These are phyloP conservation scores for Thalassaphorura encarpata DNA, from an alignment of 1,140 invertebrate genomes.

Conservation along the genomic window DNA sequence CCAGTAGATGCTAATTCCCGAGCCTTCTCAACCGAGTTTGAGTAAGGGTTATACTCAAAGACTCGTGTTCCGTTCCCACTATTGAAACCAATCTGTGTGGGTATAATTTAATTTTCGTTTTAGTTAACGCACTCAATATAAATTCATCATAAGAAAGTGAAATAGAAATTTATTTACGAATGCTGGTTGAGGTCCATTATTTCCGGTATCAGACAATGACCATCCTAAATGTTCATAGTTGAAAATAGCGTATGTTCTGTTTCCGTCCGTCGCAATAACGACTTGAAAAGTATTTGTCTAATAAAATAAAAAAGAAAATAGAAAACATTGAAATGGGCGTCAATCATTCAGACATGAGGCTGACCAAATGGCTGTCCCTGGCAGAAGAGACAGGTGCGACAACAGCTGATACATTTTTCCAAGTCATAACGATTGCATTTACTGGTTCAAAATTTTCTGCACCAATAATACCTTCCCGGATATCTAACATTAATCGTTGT, in stretches of 20 bases:
- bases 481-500: constrained; percentile 76
- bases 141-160: background rate
- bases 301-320: background rate
- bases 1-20: constrained; percentile 69
- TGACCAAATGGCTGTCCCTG: constrained; percentile 48
- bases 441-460: constrained; percentile 78
- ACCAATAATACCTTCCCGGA: constrained; percentile 80
- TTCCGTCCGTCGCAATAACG: constrained; percentile 84
- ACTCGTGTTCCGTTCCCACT: constrained; percentile 84
- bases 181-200: constrained; percentile 74
- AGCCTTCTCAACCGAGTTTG: constrained; percentile 71
- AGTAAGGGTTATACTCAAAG: constrained; percentile 83
- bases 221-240: constrained; percentile 84
- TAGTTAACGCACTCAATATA: background rate
- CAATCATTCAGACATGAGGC: constrained; percentile 51
- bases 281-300: constrained; percentile 92
- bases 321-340: background rate
- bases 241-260: constrained; percentile 85
- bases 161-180: constrained; percentile 52
- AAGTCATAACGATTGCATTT: constrained; percentile 79
- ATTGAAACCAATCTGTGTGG: constrained; percentile 88
- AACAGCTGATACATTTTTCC: constrained; percentile 89
- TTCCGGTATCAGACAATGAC: constrained; percentile 76
- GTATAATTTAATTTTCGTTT: too few relatives aligned
- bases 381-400: constrained; percentile 74